Base-by-base conservation (phyloP, 2,888 invertebrate genomes). In the Acronicta leporina region DNA sequence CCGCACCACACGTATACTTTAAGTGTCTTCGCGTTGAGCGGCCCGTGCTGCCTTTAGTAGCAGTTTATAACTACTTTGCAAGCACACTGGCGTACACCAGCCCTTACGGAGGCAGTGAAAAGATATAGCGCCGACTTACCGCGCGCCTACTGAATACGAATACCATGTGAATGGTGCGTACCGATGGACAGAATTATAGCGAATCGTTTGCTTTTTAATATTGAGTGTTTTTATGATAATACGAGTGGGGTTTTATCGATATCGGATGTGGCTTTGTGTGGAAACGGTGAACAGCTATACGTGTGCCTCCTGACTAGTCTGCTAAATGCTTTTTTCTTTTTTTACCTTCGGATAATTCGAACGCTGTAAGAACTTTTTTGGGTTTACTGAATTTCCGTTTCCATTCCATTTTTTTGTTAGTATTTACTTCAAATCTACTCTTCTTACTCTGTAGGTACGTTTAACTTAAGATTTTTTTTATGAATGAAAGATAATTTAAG, bases 61-160 rank as follows among this genome's bases (percentile, higher is more conserved):
- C 81, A 81, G 82, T 91, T 91, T 91, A 91, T 90, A 89, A 87
- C 87, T 88, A 87, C 87, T 90, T 88, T 83, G 86, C 83, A 84
- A 82, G 84, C 89, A 80, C 84, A 77, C 79, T 76, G 84, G 81
- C 79, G 69, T 77, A 73, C 68, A 68, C 80, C 79, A 79, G 84
- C 87, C 86, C 89, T 89, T 90, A 90, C 83, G 89, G 86, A 86
- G 88, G 88, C 86, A 85, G 87, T 89, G 87, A 87, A 90, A 91
- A 89, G 89, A 91, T 91, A 92, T 89, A 87, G 90, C 89, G 79
- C 66, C 82, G 78, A 80, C 77, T 81, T 75, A 74, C 72, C 48
- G 76, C 75, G 82, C 83, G 85, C 87, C 82, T 76, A 80, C 80
- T 80, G 92, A 90, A 93, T 93, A 92, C 91, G 88, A 92, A 92